A percentile compares a stretch with the other conserved stretches of the same genome.
These are phyloP conservation scores for Menidia menidia DNA, from an alignment of 2,797 vertebrate genomes.

Conservation along the genomic window DNA sequence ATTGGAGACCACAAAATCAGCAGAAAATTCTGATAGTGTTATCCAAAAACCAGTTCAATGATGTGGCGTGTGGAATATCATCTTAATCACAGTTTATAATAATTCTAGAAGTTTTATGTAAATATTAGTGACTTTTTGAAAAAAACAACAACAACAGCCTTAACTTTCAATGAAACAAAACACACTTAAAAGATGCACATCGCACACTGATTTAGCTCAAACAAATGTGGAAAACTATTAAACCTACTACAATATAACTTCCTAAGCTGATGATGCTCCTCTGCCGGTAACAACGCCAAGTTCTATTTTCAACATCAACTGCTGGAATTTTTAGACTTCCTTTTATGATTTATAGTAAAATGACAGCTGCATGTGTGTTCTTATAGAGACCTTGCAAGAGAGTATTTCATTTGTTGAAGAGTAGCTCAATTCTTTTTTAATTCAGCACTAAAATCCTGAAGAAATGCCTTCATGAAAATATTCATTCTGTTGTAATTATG, in stretches of 20 bases:
- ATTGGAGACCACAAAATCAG: neutral
- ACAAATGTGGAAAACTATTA: constrained; percentile 14
- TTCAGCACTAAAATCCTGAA: constrained; percentile 4
- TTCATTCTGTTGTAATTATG: constrained; percentile 16
- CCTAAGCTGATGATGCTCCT: neutral
- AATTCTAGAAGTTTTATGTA: neutral
- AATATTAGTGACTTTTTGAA: neutral
- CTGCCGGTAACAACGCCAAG: constrained; percentile 11
- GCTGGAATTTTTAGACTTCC: constrained; percentile 49
- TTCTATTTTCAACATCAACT: constrained; percentile 66
- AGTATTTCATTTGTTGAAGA: neutral
- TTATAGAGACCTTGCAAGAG: constrained; percentile 3
- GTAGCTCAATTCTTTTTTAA: constrained; percentile 3
- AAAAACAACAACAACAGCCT: too few relatives aligned
- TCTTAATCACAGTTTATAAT: neutral
- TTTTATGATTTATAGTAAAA: constrained; percentile 43
- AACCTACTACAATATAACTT: constrained; percentile 13
- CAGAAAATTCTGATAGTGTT: neutral
- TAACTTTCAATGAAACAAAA: neutral
- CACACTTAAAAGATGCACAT: neutral
- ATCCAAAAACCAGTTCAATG: neutral
- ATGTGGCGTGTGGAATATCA: neutral
- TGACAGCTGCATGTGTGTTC: constrained; percentile 63
- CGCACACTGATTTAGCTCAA: neutral
- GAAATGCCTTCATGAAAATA: constrained; percentile 3